These are phyloP conservation scores for Nowickia ferox DNA, from an alignment of 2,888 invertebrate genomes.

Conservation along the genomic window DNA sequence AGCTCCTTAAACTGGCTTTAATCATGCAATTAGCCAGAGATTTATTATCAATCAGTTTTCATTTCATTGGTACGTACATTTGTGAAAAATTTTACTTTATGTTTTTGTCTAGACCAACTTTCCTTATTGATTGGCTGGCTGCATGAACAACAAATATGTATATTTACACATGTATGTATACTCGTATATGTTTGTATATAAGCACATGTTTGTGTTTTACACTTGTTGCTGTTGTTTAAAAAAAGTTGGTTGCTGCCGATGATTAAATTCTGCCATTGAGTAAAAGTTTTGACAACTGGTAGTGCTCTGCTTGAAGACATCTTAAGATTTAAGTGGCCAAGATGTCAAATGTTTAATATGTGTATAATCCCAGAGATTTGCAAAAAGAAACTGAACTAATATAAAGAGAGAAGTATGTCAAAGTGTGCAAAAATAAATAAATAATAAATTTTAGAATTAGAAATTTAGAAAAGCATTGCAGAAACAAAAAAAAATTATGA, in stretches of 20 bases:
- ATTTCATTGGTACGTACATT: slow-evolving; percentile 21
- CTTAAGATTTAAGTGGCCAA: slow-evolving; percentile 30
- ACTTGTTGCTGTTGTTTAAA: slow-evolving; percentile 48
- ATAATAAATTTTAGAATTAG: too few relatives aligned
- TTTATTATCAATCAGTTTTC: slow-evolving; percentile 55
- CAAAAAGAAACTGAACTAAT: background rate
- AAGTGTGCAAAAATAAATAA: background rate
- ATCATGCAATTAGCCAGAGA: slow-evolving; percentile 67
- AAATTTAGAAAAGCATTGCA: too few relatives aligned
- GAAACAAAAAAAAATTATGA: too few relatives aligned
- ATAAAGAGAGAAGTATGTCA: background rate
- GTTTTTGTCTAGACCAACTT: slow-evolving; percentile 38
- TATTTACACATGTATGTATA: background rate
- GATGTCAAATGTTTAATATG: slow-evolving; percentile 34
- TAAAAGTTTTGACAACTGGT: slow-evolving; percentile 54
- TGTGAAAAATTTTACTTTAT: background rate
- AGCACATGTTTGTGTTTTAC: slow-evolving; percentile 7
- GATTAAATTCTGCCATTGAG: slow-evolving; percentile 11
- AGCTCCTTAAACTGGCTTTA: slow-evolving; percentile 56
- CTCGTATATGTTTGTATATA: too few relatives aligned
- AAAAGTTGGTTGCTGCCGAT: slow-evolving; percentile 29
- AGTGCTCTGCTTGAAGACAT: slow-evolving; percentile 44
- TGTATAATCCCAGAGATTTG: background rate
- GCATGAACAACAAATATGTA: slow-evolving; percentile 1
- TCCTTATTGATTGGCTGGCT: background rate